Evolutionary conservation across 2,888 invertebrate genomes (phyloP), one percentile per base, ranked within the genome.

Genomic region (Therioaphis trifolii): DNA sequence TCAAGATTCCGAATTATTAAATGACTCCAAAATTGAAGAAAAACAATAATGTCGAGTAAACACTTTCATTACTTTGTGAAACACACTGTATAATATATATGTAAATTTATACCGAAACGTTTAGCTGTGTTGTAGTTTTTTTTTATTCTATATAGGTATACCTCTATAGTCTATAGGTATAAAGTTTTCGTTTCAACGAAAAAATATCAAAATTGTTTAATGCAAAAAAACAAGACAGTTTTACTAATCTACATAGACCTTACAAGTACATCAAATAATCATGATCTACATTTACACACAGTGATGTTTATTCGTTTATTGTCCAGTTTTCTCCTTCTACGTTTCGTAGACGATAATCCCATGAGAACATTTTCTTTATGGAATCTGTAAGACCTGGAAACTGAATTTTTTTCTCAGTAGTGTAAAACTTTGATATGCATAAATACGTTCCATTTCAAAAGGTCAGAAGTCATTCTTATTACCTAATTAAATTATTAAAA

Each of bases 311-410:
- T 27, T 24, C 35, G 63, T 66, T 77, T 66, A 15, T 52, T 40
- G 4, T 24, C 9, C 24, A 24, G 11, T 21, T 35, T 63, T 46
- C 2, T 35, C 12, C 4, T 35, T 4, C 14, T 72, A 55, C 35
- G n/a, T 72, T 72, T n/a, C 49, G 29, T 66, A 66, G 3, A 15
- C 21, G 35, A 52, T 21, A 63, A 63, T 77, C 24, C 35, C 63
- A 40, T 24, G 40, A 52, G 24, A 12, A 68, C 4, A 52, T 75
- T 69, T 68, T 35, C 15, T 75, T n/a, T 49, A 4, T 18, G 24
- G 0, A 43, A 24, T 68, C 12, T 27, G 9, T 55, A 52, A 18
- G 29, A 21, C 12, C 4, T 0, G 40, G 9, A 79, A 79, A 55
- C 40, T 14, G 40, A n/a, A 52, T 68, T 68, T 55, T 18, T 72